phyloP scores from a whole-genome alignment of 2,797 vertebrate genomes.

The Chelmon rostratus region DNA sequence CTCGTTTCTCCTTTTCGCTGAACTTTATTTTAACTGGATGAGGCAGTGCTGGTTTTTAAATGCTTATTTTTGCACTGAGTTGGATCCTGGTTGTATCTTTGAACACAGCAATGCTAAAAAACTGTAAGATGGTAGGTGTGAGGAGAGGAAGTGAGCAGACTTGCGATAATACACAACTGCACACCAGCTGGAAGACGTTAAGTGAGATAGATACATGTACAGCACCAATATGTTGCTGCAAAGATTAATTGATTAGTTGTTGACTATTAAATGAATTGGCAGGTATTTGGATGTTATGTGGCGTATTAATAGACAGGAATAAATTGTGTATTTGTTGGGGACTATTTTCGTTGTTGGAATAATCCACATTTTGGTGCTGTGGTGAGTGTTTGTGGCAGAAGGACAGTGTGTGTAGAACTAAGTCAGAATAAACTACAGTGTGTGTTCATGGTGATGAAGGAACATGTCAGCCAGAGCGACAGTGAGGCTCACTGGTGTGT shows the following conservation, averaged over 20 bases:
- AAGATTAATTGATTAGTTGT: too few species aligned
- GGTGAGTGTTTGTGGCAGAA: not conserved
- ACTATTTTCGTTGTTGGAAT: not conserved
- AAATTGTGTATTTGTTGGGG: not conserved
- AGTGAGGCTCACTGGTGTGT: not conserved
- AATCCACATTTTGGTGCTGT: not conserved
- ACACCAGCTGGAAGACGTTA: too few species aligned
- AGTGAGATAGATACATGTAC: not conserved
- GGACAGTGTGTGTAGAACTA: too few species aligned
- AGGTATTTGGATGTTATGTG: too few species aligned
- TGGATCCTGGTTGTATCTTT: not conserved
- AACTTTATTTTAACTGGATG: not conserved
- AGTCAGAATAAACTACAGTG: not conserved
- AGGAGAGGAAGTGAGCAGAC: not conserved
- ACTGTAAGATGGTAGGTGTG: not conserved
- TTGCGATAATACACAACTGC: too few species aligned
- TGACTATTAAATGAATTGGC: too few species aligned
- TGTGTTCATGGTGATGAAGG: not conserved
- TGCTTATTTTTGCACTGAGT: not conserved
- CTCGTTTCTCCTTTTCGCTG: not conserved
- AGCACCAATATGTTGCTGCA: not conserved
- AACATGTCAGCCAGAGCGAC: too few species aligned
- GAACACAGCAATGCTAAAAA: not conserved
- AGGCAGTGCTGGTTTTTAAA: not conserved
- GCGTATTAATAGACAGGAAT: not conserved